Evolutionary conservation across 2,888 invertebrate species (phyloP).

Genomic region (Syritta pipiens): DNA sequence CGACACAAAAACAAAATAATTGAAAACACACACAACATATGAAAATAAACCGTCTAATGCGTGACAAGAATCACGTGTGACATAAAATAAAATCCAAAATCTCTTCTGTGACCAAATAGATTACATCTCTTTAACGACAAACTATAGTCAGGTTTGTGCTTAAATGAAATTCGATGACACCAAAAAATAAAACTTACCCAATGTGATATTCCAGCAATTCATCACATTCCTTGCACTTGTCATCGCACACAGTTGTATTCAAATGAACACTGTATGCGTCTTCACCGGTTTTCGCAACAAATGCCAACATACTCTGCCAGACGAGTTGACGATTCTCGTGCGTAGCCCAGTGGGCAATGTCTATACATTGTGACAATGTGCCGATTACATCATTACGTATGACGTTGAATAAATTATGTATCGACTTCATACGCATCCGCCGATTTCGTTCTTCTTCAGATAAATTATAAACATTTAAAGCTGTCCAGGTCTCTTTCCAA

Average conservation of each 20-base stretch:
- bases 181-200: slow-evolving; percentile 73
- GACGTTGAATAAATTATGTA: slow-evolving; percentile 77
- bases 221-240: slow-evolving; percentile 77
- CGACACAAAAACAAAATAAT: no score
- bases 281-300: slow-evolving; percentile 76
- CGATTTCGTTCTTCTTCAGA: slow-evolving; percentile 76
- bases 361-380: slow-evolving; percentile 74
- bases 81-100: no score
- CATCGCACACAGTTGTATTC: slow-evolving; percentile 75
- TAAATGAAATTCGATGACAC: not conserved
- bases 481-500: slow-evolving; percentile 81
- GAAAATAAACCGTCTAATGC: no score
- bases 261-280: slow-evolving; percentile 76
- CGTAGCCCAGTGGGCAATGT: slow-evolving; percentile 77
- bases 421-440: slow-evolving; percentile 75
- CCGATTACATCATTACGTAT: slow-evolving; percentile 76
- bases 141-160: no score
- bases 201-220: slow-evolving; percentile 76
- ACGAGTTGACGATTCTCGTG: slow-evolving; percentile 76
- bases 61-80: no score
- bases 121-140: no score
- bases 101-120: no score
- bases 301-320: slow-evolving; percentile 78
- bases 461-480: slow-evolving; percentile 77
- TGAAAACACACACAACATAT: no score